Percentiles rank a stretch among this genome's conserved stretches.
These are phyloP conservation scores for Gastrophryne carolinensis DNA, from an alignment of 2,797 vertebrate species.

Conservation along the genomic window DNA sequence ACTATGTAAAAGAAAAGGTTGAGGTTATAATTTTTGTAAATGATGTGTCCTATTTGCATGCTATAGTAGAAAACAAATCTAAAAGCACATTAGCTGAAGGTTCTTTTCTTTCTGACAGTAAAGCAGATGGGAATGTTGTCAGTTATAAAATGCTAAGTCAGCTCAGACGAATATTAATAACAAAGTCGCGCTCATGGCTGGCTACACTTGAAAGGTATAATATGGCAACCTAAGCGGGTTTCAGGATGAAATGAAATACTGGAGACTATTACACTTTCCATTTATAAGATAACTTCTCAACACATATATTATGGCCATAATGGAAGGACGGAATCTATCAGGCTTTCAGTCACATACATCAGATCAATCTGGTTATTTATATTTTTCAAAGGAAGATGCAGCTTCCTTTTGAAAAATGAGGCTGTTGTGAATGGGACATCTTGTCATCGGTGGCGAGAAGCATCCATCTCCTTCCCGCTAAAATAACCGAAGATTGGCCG, in stretches of 20 bases:
- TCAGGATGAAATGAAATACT: slow-evolving; percentile 33
- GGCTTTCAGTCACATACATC: slow-evolving; percentile 6
- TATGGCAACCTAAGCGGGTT: slow-evolving; percentile 19
- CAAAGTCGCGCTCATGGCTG: slow-evolving; percentile 27
- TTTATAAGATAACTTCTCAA: slow-evolving; percentile 37
- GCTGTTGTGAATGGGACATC: slow-evolving; percentile 11
- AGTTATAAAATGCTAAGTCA: slow-evolving; percentile 27
- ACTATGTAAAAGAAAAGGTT: too few relatives aligned
- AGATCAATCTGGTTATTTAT: slow-evolving; percentile 34
- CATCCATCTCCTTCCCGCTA: slow-evolving; percentile 26
- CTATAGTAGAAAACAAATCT: neutral
- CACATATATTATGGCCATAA: slow-evolving; percentile 13
- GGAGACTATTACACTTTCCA: slow-evolving; percentile 33
- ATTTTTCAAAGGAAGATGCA: neutral
- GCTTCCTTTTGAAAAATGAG: slow-evolving; percentile 30
- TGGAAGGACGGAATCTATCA: slow-evolving; percentile 28
- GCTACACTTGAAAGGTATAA: slow-evolving; percentile 41
- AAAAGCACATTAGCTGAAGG: neutral
- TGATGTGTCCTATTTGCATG: too few relatives aligned
- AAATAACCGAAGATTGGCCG: slow-evolving; percentile 28
- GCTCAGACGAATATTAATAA: slow-evolving; percentile 39
- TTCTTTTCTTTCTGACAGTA: slow-evolving; percentile 3
- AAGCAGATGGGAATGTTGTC: slow-evolving; percentile 9
- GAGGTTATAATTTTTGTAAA: too few relatives aligned
- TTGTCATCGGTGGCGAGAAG: slow-evolving; percentile 6